A percentile compares a stretch with the other conserved stretches of the same genome.
Conservation (phyloP, 1,140 invertebrate genomes). For the Sinella curviseta region DNA sequence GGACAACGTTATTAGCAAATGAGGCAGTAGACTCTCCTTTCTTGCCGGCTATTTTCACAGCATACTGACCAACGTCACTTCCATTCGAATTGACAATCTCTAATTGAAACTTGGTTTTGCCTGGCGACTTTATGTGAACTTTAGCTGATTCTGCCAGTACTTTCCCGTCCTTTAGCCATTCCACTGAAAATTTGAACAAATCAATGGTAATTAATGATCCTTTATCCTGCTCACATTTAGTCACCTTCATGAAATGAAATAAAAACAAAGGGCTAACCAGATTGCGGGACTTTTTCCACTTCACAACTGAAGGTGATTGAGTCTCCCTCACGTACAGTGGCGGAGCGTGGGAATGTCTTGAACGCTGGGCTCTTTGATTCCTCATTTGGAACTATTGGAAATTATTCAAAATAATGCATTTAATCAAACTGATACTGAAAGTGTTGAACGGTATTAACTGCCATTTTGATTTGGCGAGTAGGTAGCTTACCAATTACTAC, state of each 20-base stretch:
- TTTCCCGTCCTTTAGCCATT: conserved; percentile 90
- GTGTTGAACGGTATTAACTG: not conserved
- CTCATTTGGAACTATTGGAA: conserved; percentile 75
- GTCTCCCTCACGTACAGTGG: conserved; percentile 79
- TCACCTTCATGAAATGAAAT: conserved; percentile 25
- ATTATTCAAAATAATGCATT: not conserved
- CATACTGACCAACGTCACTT: conserved; percentile 86
- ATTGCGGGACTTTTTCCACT: conserved; percentile 68
- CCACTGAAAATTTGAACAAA: conserved; percentile 56
- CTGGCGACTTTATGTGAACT: conserved; percentile 71
- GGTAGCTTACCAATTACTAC: conserved; percentile 69
- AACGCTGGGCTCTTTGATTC: conserved; percentile 78
- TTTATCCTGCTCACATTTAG: not conserved
- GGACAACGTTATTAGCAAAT: conserved; percentile 78
- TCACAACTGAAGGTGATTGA: conserved; percentile 76
- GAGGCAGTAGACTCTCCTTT: conserved; percentile 78
- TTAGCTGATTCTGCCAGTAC: conserved; percentile 72
- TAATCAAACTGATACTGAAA: not conserved
- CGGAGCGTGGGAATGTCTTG: conserved; percentile 83
- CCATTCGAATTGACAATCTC: conserved; percentile 71
- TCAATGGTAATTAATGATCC: conserved; percentile 9
- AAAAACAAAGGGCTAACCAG: conserved; percentile 58
- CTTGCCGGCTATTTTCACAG: conserved; percentile 79
- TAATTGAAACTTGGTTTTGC: conserved; percentile 69
- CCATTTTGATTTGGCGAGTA: not conserved